phyloP scores from a whole-genome alignment of 2,113 vertebrate species.

The Chauna torquata region DNA sequence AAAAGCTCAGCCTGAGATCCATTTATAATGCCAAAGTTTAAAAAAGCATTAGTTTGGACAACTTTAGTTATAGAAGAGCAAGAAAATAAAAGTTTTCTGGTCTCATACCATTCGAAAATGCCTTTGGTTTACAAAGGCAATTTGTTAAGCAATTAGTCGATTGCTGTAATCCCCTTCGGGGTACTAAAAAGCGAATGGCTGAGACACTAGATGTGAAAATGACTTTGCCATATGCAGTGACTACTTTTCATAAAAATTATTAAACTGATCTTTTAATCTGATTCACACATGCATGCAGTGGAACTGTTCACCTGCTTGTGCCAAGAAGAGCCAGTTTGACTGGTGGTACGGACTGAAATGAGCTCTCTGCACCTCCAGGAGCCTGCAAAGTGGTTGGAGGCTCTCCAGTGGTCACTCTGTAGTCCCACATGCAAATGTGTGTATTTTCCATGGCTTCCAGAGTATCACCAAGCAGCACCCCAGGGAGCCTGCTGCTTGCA shows the following conservation, averaged over 20 bases:
- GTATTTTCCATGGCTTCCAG: background rate
- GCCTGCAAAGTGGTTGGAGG: background rate
- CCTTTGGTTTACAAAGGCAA: conserved; percentile 49
- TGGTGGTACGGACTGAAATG: background rate
- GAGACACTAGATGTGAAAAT: conserved; percentile 32
- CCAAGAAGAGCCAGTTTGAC: background rate
- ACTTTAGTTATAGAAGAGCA: background rate
- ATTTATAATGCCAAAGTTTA: conserved; percentile 19
- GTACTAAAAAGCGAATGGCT: background rate
- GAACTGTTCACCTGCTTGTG: conserved; percentile 20
- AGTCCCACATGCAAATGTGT: background rate
- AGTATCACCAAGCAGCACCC: fast-evolving
- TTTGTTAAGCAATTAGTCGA: conserved; percentile 40
- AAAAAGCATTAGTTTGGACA: background rate
- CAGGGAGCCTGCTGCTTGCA: background rate
- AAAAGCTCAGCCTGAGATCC: conserved; percentile 29
- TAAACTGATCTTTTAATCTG: conserved; percentile 53
- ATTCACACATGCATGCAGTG: background rate
- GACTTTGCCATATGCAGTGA: background rate
- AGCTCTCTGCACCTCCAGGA: background rate
- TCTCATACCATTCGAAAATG: background rate
- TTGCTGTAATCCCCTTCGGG: background rate
- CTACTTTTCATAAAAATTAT: conserved; percentile 41
- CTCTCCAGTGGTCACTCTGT: background rate
- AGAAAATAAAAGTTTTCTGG: background rate